These are phyloP conservation scores for Berghia stephanieae DNA, from an alignment of 1,140 invertebrate genomes.

Conservation along the genomic window DNA sequence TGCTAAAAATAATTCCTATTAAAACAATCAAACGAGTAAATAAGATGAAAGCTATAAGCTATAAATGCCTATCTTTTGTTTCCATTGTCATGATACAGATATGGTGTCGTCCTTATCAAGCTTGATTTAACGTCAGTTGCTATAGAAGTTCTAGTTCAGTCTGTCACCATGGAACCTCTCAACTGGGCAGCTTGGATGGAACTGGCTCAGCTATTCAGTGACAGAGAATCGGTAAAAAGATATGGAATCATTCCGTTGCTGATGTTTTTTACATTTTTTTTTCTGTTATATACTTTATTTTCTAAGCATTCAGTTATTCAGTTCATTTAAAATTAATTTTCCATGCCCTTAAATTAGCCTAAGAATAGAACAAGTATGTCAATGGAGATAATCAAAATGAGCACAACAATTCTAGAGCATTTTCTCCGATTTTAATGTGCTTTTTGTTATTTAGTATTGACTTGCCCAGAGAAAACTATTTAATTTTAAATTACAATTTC, in stretches of 20 bases:
- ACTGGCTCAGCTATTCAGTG: constrained; percentile 84
- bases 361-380: not conserved
- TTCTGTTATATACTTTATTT: not conserved
- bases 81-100: constrained; percentile 45
- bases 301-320: too few species aligned
- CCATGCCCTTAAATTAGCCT: not conserved
- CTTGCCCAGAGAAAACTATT: too few species aligned
- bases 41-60: too few species aligned
- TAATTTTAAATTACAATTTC: too few species aligned
- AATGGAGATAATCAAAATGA: not conserved
- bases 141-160: constrained; percentile 80
- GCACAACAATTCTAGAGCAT: not conserved
- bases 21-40: too few species aligned
- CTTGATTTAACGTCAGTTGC: constrained; percentile 81
- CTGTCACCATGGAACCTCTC: constrained; percentile 81
- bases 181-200: constrained; percentile 95
- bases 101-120: constrained; percentile 90
- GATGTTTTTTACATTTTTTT: not conserved
- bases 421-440: not conserved
- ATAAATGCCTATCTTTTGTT: not conserved
- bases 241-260: too few species aligned
- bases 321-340: not conserved
- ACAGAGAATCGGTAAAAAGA: constrained; percentile 75
- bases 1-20: too few species aligned
- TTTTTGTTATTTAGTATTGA: too few species aligned